Conservation (phyloP, 1,140 invertebrate genomes). For the Bombyx mandarina region DNA sequence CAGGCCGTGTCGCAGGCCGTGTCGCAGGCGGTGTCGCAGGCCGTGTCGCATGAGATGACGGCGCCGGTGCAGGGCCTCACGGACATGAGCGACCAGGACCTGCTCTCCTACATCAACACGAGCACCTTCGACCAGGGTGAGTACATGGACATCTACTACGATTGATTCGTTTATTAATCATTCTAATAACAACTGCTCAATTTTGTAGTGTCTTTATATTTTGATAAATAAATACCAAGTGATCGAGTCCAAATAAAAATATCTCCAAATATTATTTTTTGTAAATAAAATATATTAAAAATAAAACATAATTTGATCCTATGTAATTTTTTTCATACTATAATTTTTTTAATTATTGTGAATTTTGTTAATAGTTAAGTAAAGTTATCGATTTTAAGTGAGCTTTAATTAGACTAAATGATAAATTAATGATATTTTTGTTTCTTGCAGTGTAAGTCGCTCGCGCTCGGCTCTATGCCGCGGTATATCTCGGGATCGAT, state of each 20-base stretch:
- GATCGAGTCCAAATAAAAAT: too few relatives aligned
- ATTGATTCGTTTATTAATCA: slow-evolving; percentile 36
- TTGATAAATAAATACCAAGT: too few relatives aligned
- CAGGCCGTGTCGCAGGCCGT: slow-evolving; percentile 74
- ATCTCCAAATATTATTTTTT: too few relatives aligned
- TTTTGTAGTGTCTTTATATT: too few relatives aligned
- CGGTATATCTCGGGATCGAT: slow-evolving; percentile 3
- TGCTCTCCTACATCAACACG: slow-evolving; percentile 88
- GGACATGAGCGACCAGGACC: slow-evolving; percentile 86
- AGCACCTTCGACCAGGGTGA: slow-evolving; percentile 87
- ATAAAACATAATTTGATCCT: too few relatives aligned
- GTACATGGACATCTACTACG: slow-evolving; percentile 42
- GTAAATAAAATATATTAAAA: too few relatives aligned
- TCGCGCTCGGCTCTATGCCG: slow-evolving; percentile 1
- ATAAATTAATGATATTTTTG: slow-evolving; percentile 16
- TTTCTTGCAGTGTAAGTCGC: slow-evolving; percentile 54
- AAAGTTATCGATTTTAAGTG: too few relatives aligned
- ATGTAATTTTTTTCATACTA: too few relatives aligned
- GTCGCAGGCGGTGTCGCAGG: slow-evolving; percentile 73
- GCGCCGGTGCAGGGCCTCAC: slow-evolving; percentile 78
- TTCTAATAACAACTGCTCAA: slow-evolving; percentile 47
- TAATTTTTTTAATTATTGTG: too few relatives aligned
- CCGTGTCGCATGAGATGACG: slow-evolving; percentile 74
- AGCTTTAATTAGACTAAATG: slow-evolving; percentile 22
- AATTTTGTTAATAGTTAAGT: too few relatives aligned